Conservation (phyloP, 37 sponge, comb jelly and placozoan genomes). For the Halisarca cf. caerulea region DNA sequence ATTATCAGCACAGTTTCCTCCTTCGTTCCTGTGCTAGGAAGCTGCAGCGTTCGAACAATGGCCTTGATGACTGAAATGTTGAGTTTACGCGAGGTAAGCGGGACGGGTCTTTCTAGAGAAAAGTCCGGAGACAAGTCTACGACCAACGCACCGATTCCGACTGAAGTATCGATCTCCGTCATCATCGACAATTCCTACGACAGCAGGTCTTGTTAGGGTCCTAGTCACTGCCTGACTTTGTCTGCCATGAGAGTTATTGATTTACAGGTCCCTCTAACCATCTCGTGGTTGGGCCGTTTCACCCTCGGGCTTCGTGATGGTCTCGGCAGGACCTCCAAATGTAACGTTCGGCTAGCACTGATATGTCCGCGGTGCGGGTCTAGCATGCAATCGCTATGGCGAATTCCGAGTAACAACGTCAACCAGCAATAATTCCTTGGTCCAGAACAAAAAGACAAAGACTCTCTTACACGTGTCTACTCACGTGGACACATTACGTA, state of each 20-base stretch:
- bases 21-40: constrained; percentile 2
- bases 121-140: not conserved
- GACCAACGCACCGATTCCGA: not conserved
- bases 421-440: no score
- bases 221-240: not conserved
- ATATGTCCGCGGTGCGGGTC: not conserved
- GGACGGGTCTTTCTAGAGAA: not conserved
- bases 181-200: no score
- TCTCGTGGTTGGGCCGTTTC: not conserved
- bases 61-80: not conserved
- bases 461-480: no score
- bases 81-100: not conserved
- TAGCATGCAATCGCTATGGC: no score
- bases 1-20: constrained; percentile 25
- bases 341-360: not conserved
- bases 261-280: constrained; percentile 18
- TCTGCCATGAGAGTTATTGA: not conserved
- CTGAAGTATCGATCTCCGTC: not conserved
- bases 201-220: no score
- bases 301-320: not conserved
- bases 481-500: no score
- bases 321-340: constrained; percentile 15
- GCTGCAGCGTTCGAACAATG: not conserved
- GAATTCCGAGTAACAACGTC: no score
- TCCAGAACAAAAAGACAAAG: no score